Conservation (phyloP, 2,888 invertebrate species). For the Aphodius sticticus region DNA sequence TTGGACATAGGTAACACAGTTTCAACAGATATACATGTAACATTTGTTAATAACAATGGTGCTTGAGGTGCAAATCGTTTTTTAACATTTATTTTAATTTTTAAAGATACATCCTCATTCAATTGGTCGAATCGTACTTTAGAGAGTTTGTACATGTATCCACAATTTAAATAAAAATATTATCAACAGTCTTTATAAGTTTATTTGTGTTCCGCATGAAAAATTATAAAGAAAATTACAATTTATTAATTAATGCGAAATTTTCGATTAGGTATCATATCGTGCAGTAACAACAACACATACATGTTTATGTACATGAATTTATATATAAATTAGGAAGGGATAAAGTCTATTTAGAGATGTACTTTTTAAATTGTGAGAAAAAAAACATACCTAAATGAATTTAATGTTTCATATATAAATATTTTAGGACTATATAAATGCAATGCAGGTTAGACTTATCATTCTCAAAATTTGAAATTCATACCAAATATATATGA, state of each 20-base stretch:
- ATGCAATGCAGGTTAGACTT: neutral
- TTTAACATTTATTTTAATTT: constrained; percentile 6
- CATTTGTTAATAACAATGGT: constrained; percentile 33
- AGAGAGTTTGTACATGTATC: constrained; percentile 6
- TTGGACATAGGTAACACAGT: constrained; percentile 36
- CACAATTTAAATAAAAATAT: neutral
- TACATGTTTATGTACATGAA: neutral
- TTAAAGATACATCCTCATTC: constrained; percentile 9
- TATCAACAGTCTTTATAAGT: neutral
- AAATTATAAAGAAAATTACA: neutral
- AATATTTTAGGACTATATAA: neutral
- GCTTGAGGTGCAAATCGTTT: constrained; percentile 28
- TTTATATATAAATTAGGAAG: neutral
- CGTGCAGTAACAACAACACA: neutral
- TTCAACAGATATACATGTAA: constrained; percentile 36
- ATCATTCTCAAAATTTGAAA: neutral
- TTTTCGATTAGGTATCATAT: neutral
- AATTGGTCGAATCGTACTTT: constrained; percentile 15
- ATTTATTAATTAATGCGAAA: neutral
- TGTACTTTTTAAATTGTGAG: neutral
- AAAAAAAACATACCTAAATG: neutral
- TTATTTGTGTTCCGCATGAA: neutral
- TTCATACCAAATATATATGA: neutral
- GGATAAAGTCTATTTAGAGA: neutral
- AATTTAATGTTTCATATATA: neutral